Percentiles rank a stretch among this genome's conserved stretches.
phyloP scores from a whole-genome alignment of 2,113 vertebrate species.

The Gopherus evgoodei region DNA sequence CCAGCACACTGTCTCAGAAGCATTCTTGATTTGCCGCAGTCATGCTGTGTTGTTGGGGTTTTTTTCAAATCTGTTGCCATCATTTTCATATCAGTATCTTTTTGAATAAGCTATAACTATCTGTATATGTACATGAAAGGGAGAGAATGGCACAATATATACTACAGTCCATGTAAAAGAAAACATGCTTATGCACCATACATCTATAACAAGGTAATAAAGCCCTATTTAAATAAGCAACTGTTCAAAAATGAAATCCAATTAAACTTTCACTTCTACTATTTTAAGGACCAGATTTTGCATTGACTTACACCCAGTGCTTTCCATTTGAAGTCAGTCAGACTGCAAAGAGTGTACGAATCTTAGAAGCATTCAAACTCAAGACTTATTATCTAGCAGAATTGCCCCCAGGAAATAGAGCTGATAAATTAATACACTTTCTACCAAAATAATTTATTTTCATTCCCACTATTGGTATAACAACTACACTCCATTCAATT shows the following conservation, averaged over 20 bases:
- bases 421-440: background rate
- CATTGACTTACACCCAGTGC: background rate
- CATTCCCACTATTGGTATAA: background rate
- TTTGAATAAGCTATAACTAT: background rate
- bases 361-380: slow-evolving; percentile 1
- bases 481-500: background rate
- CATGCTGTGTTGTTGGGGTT: background rate
- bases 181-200: background rate
- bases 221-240: background rate
- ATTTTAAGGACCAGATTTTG: background rate
- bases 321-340: background rate
- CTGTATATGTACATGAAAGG: background rate
- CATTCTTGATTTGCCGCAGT: slow-evolving; percentile 70
- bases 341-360: background rate
- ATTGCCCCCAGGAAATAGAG: background rate
- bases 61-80: slow-evolving; percentile 30
- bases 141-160: background rate
- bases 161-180: background rate
- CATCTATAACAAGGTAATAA: background rate
- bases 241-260: slow-evolving; percentile 31
- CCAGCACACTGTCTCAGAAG: slow-evolving; percentile 41
- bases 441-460: background rate
- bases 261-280: slow-evolving; percentile 17
- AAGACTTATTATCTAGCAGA: background rate
- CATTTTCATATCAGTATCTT: slow-evolving; percentile 32